Evolutionary conservation across 2,888 invertebrate genomes (phyloP), one percentile per base, ranked within the genome.

Genomic region (Drosophila sordidapex): DNA sequence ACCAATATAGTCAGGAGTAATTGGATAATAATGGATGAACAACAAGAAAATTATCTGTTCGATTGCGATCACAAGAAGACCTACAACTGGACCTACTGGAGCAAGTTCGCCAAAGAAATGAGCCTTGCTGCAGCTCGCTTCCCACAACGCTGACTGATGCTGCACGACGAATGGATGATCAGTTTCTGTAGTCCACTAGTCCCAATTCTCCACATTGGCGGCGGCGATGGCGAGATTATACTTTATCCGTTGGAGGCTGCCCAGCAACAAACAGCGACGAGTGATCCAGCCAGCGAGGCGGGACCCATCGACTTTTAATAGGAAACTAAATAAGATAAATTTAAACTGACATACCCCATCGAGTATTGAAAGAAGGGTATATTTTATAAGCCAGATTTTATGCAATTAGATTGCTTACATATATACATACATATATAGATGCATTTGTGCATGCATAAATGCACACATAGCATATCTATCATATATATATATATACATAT

Each of bases 11-110:
- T 8, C 8, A 31, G 31, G 8, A 31, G 8, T 8, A 8, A 31
- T 31, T 31, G 31, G 31, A 8, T 31, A 7, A 8, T 2, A 8
- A 31, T 8, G 31, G 31, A 31, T 31, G 8, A 8, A 31, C 8
- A 8, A 31, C 31, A 2, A 0, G 31, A 31, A 8, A 31, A 2
- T 31, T 1, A 8, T 31, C 31, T 31, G 2, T 2, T 0, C 82
- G 98, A 99, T 94, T 94, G 95, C 49, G 95, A 95, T 46, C 95
- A 95, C 74, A 96, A 95, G 91, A 95, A 27, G 95, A 95, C 95
- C 40, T 99, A 99, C 93, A 95, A 96, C n/a, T n/a, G n/a, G n/a
- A n/a, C n/a, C n/a, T n/a, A n/a, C 27, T 27, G 2, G 27, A 3
- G 2, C 27, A 27, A 27, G 27, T 27, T 27, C 27, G 27, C 27